Conservation (phyloP, 2,888 invertebrate genomes). For the Conus canariensis region DNA sequence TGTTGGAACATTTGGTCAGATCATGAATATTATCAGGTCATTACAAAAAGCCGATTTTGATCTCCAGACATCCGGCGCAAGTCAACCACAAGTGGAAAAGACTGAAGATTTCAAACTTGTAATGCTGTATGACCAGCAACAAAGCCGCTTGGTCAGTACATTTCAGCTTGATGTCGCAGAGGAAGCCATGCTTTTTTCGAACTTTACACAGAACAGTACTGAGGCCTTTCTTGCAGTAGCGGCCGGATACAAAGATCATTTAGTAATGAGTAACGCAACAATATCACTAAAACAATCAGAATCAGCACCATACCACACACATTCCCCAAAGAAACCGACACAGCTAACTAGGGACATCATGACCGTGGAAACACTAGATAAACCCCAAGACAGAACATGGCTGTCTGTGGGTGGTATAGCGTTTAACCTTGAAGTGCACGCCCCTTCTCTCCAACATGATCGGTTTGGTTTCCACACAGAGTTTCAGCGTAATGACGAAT, state of each 20-base stretch:
- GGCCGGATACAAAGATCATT: background rate
- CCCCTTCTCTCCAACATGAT: background rate
- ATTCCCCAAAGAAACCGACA: background rate
- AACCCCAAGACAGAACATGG: background rate
- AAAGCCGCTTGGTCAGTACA: background rate
- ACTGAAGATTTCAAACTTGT: background rate
- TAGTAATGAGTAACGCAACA: background rate
- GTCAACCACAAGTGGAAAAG: background rate
- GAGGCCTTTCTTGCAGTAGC: background rate
- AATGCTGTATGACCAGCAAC: background rate
- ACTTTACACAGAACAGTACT: background rate
- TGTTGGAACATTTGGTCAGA: background rate
- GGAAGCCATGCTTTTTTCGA: background rate
- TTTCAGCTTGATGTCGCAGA: background rate
- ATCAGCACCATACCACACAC: background rate
- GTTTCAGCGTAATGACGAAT: background rate
- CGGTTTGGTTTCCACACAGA: background rate
- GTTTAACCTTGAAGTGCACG: background rate
- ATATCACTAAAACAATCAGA: background rate
- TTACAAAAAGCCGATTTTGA: background rate
- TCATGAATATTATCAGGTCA: background rate
- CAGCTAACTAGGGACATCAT: background rate
- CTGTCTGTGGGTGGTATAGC: background rate
- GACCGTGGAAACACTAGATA: no score
- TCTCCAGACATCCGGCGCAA: background rate